Evolutionary conservation across 2,797 vertebrate genomes (phyloP).

Genomic region (Parambassis ranga): DNA sequence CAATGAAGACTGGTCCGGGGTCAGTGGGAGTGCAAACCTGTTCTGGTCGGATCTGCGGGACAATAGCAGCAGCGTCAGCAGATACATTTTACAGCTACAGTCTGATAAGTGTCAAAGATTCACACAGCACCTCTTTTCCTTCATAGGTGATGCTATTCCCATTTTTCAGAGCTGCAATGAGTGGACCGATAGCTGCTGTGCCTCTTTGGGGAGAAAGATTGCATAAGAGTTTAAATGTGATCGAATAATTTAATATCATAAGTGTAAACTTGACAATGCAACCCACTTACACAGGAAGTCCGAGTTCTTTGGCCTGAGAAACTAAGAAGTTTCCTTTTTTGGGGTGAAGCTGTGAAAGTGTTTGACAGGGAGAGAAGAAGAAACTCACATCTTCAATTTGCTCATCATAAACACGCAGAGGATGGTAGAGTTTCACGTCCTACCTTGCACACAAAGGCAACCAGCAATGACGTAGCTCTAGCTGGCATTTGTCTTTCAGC

Average conservation of each 20-base stretch:
- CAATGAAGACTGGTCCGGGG: slow-evolving; percentile 84
- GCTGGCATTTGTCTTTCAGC: slow-evolving; percentile 14
- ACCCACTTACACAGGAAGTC: slow-evolving; percentile 90
- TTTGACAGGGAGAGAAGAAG: not conserved
- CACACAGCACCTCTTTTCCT: slow-evolving; percentile 85
- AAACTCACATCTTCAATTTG: not conserved
- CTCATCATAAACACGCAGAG: not conserved
- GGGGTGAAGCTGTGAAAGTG: slow-evolving; percentile 82
- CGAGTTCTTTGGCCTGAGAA: slow-evolving; percentile 85
- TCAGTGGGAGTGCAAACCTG: slow-evolving; percentile 89
- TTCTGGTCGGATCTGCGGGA: slow-evolving; percentile 85
- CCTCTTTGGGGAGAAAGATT: slow-evolving; percentile 75
- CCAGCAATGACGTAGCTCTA: slow-evolving; percentile 80
- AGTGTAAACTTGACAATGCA: no score
- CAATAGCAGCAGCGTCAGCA: not conserved
- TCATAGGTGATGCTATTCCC: slow-evolving; percentile 83
- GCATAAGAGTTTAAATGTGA: not conserved
- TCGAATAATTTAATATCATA: no score
- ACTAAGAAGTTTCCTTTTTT: slow-evolving; percentile 92
- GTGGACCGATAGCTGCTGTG: slow-evolving; percentile 87
- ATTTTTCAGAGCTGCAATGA: slow-evolving; percentile 85
- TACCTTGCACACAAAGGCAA: slow-evolving; percentile 93
- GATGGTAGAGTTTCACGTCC: not conserved
- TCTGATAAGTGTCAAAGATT: not conserved
- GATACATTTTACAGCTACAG: not conserved